Evolutionary conservation across 1,140 invertebrate species (phyloP).

Genomic region (Megathymus violae): DNA sequence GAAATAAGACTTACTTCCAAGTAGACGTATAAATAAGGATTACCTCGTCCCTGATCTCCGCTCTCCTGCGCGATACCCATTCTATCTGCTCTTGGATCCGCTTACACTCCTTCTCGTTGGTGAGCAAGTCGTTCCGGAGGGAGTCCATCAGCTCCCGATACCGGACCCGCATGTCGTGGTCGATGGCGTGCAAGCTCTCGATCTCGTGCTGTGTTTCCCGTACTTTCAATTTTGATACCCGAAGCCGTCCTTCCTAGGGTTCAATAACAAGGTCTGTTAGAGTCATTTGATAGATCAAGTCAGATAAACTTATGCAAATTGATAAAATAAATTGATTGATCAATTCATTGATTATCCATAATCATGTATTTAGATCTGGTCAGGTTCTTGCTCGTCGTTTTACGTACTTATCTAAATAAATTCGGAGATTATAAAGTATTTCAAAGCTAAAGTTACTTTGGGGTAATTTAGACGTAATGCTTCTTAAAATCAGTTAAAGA

Average conservation of each 20-base stretch:
- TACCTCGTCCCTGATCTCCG: conserved; percentile 68
- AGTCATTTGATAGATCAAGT: background rate
- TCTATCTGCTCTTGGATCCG: conserved; percentile 74
- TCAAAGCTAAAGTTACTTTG: too few relatives aligned
- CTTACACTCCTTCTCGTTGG: conserved; percentile 70
- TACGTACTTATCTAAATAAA: too few relatives aligned
- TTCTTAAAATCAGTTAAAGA: too few relatives aligned
- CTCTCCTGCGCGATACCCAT: conserved; percentile 66
- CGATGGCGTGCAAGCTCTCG: conserved; percentile 67
- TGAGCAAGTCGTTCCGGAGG: conserved; percentile 55
- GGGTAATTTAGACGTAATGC: too few relatives aligned
- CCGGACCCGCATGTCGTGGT: conserved; percentile 56
- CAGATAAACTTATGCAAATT: too few relatives aligned
- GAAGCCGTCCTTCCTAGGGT: conserved; percentile 71
- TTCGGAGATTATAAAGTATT: too few relatives aligned
- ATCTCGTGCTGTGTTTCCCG: conserved; percentile 73
- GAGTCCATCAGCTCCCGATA: conserved; percentile 69
- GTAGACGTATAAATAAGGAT: background rate
- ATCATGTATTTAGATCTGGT: too few relatives aligned
- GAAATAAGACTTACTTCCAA: background rate
- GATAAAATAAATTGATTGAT: too few relatives aligned
- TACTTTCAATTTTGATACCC: conserved; percentile 70
- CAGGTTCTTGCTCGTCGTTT: too few relatives aligned
- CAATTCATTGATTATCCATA: too few relatives aligned
- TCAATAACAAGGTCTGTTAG: conserved; percentile 10